Percentiles rank a stretch among this genome's conserved stretches.
phyloP scores from a whole-genome alignment of 2,888 invertebrate genomes.

The Campoletis raptor region DNA sequence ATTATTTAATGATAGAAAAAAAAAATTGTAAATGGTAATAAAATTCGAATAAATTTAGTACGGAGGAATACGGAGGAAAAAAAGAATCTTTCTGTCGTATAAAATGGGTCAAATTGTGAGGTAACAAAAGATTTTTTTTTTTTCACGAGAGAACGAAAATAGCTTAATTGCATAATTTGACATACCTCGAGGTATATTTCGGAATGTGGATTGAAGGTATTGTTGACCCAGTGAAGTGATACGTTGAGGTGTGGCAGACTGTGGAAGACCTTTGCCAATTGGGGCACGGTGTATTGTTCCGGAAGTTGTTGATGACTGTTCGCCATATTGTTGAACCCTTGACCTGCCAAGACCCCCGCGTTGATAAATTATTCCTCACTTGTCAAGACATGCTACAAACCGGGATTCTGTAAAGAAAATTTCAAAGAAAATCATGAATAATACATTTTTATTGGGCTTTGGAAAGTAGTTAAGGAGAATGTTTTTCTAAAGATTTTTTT shows the following conservation, averaged over 20 bases:
- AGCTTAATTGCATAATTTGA: constrained; percentile 33
- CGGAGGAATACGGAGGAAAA: too few relatives aligned
- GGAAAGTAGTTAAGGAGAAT: too few relatives aligned
- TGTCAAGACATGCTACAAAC: constrained; percentile 84
- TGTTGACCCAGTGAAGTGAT: constrained; percentile 95
- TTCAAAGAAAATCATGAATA: constrained; percentile 9
- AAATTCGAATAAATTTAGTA: too few relatives aligned
- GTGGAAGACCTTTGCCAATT: constrained; percentile 94
- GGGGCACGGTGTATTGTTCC: constrained; percentile 93
- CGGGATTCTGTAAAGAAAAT: constrained; percentile 75
- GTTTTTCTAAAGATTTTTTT: too few relatives aligned
- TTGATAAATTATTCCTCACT: constrained; percentile 78
- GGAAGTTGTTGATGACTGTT: constrained; percentile 83
- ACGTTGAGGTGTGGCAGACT: constrained; percentile 96
- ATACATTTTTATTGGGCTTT: not conserved
- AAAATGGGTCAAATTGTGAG: not conserved
- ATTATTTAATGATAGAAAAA: not conserved
- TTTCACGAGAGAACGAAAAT: not conserved
- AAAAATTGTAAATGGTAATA: not conserved
- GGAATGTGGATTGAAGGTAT: constrained; percentile 95
- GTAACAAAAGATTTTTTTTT: not conserved
- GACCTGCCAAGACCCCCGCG: constrained; percentile 80
- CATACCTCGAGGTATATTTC: constrained; percentile 96
- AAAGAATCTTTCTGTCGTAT: not conserved
- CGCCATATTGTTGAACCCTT: constrained; percentile 83